Evolutionary conservation across 2,888 invertebrate genomes (phyloP), one percentile per base, ranked within the genome.

Genomic region (Polydrusus cervinus): DNA sequence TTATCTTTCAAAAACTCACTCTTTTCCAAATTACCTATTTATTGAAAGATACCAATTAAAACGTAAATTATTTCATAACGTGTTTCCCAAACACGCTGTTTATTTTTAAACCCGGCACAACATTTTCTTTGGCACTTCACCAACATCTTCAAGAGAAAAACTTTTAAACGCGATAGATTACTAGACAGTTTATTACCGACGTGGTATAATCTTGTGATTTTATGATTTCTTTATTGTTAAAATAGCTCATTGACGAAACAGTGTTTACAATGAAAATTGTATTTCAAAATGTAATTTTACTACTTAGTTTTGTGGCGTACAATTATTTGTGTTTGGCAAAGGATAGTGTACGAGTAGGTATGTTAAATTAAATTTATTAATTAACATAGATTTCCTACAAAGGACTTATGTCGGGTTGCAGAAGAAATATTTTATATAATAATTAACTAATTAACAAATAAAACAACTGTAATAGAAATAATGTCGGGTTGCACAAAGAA

Each of bases 71-170:
- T 53, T 53, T 53, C 25, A 40, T 18, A 57, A 57, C 38, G 49
- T 10, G 30, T 71, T 55, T 38, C 65, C 14, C 34, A 16, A 47
- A 57, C 71, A 71, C 55, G 16, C 25, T 62, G 62, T 74, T 70
- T 74, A 74, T 74, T 74, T 74, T 74, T 74, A 74, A 74, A 62
- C 57, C 49, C 57, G 55, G 55, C 62, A 64, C 11, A 72, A 74
- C 51, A 57, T 74, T 74, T 68, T 40, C 49, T 61, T 74, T 74
- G 74, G 74, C 74, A 20, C 20, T 38, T 40, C 38, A 70, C 74
- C 74, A 74, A 74, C 55, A 25, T 47, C 55, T 64, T 45, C 65
- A 13, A 47, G 7, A 71, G 65, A 64, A 71, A 71, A 71, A 57
- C 16, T 49, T 16, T 20, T 20, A 43, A 55, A 47, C 57, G 9